Conservation (phyloP, 2,797 vertebrate species). For the Mycteria americana region DNA sequence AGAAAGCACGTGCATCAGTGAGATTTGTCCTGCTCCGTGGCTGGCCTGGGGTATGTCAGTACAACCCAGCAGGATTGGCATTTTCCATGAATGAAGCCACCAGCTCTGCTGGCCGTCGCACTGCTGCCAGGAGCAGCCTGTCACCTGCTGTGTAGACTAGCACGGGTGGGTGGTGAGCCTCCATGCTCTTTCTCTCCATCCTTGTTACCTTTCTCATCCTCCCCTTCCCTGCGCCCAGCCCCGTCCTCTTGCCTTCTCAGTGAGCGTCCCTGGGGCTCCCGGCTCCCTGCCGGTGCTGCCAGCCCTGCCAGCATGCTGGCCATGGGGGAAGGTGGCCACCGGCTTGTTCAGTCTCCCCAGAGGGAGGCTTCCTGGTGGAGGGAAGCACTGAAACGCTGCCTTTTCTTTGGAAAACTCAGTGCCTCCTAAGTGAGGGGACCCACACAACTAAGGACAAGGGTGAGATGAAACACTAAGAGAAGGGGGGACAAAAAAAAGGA, state of each 20-base stretch:
- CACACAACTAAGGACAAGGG: neutral
- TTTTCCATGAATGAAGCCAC: neutral
- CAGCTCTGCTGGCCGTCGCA: neutral
- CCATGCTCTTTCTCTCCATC: neutral
- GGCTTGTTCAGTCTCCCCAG: neutral
- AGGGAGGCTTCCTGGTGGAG: neutral
- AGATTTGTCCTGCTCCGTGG: neutral
- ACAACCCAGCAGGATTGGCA: neutral
- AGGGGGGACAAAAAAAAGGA: neutral
- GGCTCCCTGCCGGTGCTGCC: neutral
- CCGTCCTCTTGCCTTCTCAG: neutral
- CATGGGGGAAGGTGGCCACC: neutral
- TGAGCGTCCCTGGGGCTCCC: neutral
- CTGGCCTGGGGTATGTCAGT: neutral
- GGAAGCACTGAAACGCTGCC: neutral
- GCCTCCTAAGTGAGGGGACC: neutral
- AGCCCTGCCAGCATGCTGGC: neutral
- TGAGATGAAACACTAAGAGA: neutral
- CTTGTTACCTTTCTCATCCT: neutral
- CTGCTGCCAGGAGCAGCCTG: neutral
- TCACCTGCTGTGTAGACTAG: neutral
- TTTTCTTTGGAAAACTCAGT: neutral
- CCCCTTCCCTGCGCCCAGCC: neutral
- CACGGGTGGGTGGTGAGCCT: accelerated
- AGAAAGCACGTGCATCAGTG: accelerated